Evolutionary conservation across 2,888 invertebrate genomes (phyloP).

Genomic region (Phragmatobia fuliginosa): DNA sequence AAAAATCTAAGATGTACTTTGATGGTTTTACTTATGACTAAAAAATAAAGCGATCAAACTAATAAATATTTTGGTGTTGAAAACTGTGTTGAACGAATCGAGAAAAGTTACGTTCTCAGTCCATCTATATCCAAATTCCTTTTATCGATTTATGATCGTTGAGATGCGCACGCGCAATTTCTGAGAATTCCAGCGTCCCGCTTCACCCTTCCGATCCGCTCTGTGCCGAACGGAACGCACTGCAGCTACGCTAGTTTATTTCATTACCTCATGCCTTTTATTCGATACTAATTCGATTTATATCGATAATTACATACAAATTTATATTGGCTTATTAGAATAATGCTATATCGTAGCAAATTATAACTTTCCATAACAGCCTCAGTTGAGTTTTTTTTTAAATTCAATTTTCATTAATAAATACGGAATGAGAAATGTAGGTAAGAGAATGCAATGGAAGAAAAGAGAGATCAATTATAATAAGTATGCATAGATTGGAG

Average conservation of each 20-base stretch:
- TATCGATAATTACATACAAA: neutral
- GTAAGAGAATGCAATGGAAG: neutral
- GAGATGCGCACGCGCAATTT: slow-evolving; percentile 64
- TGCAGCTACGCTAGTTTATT: slow-evolving; percentile 61
- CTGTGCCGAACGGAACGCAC: slow-evolving; percentile 28
- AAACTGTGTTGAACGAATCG: neutral
- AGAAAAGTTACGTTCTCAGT: slow-evolving; percentile 51
- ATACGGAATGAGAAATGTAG: neutral
- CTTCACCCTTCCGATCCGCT: slow-evolving; percentile 18
- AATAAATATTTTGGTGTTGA: neutral
- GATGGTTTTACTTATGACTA: neutral
- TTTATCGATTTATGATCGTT: slow-evolving; percentile 62
- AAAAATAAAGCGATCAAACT: neutral
- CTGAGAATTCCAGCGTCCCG: slow-evolving; percentile 52
- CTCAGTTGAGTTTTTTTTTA: neutral
- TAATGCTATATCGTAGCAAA: neutral
- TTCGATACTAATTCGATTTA: slow-evolving; percentile 30
- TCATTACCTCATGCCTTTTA: slow-evolving; percentile 53
- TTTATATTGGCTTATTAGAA: neutral
- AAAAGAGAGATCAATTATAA: neutral
- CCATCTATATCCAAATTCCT: slow-evolving; percentile 64
- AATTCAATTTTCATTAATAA: neutral
- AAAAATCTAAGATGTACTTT: neutral
- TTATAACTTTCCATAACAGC: neutral
- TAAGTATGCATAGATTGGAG: neutral